Base-by-base conservation (phyloP, 2,113 vertebrate species). In the Chloroceryle aenea region DNA sequence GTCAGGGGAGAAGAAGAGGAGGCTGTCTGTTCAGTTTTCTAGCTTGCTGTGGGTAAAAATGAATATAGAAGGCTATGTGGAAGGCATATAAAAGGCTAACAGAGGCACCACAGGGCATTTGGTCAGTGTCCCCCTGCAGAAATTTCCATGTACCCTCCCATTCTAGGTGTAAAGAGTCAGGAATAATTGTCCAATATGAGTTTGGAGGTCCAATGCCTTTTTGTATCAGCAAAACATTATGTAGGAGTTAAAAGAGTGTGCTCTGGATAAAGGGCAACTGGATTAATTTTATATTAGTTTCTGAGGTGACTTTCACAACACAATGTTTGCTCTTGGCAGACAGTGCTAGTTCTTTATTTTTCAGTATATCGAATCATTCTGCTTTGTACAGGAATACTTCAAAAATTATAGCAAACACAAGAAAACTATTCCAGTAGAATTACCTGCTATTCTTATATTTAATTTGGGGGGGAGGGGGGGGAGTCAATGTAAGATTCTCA, bases 201-300 rank as follows among this genome's bases (percentile, higher is more conserved):
- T 80, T 58, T 69, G 79, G 42, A 63, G 25, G 25, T 84, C 64
- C 64, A 40, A 38, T 47, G 38, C 22, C 5, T 2, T 74, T 50
- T 80, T 80, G 38, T 2, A 1, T 1, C 17, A 84, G 43, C 50
- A 47, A 40, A 93, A 63, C 6, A 4, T 90, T 90, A 59, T 45
- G 53, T 50, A 86, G 75, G 68, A 92, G 53, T 74, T 92, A 87
- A 85, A 93, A n/a, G 25, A 61, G 68, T 43, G 13, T 52, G 32
- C 18, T 81, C 38, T 56, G 43, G 45, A 38, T 86, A 75, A 81
- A 95, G 86, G 80, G 61, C 69, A 95, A 64, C 26, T 90, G 89
- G 76, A 81, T 92, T 96, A 69, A 74, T 90, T 91, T 89, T 59
- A 11, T 71, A 86, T 89, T 86, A 81, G 93, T 96, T 95, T 90